Evolutionary conservation across 2,888 invertebrate species (phyloP), one percentile per base, ranked within the genome.

Genomic region (Stenurella melanura): DNA sequence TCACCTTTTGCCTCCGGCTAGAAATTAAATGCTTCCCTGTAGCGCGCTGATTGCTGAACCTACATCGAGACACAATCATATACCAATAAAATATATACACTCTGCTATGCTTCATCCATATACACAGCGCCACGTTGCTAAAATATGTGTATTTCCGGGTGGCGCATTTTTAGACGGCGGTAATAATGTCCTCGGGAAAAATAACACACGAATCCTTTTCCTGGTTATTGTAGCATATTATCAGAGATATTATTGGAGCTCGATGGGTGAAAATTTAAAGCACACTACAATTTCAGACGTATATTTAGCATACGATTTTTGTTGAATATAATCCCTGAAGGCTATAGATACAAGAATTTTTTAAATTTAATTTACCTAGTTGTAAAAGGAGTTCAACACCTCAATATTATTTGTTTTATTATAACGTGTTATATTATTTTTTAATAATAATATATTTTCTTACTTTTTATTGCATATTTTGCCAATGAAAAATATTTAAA

Each of bases 11-110:
- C 87, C 85, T 81, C 85, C 83, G 85, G 86, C 86, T 72, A 82
- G 81, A 85, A 86, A 86, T 86, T 86, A 86, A 86, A 86, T 83
- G 85, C 85, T 81, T 82, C 82, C 84, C 83, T 83, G 84, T 81
- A 82, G 85, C 82, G 84, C 81, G 84, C 85, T 83, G 81, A 82
- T 83, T 83, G 81, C 82, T 77, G 78, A 79, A 81, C 77, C 80
- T 77, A 77, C 77, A 82, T 78, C 75, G 77, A 79, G 78, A 80
- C 79, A 78, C 80, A 81, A 81, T 82, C 78, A 79, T 79, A 80
- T 76, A 80, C 78, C 80, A 81, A 81, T 81, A 81, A 81, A 81
- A 81, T 79, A 72, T 78, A 80, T 78, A 76, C 75, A 64, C 73
- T 75, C 74, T 66, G 60, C 54, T 26, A 66, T 61, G 76, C 72